Percentiles rank a stretch among this genome's conserved stretches.
Conservation (phyloP, 2,797 vertebrate species). For the Netta rufina region DNA sequence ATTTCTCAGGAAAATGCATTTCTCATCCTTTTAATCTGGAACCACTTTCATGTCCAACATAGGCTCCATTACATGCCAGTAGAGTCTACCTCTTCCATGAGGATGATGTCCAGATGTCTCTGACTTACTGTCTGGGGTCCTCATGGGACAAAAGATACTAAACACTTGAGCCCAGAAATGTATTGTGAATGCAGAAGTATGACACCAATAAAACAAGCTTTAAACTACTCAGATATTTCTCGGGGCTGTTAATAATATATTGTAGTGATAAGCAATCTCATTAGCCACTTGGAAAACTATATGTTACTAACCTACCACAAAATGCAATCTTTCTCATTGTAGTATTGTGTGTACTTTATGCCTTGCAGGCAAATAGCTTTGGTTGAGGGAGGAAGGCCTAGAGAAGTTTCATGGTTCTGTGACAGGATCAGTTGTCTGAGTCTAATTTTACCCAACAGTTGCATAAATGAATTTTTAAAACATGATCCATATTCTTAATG, state of each 20-base stretch:
- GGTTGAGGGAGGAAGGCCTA: constrained; percentile 25
- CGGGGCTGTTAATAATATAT: background rate
- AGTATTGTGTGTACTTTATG: constrained; percentile 16
- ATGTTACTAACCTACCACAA: background rate
- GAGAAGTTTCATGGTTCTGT: constrained; percentile 37
- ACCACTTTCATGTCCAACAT: constrained; percentile 15
- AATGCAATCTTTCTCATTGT: constrained; percentile 25
- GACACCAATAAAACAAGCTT: constrained; percentile 48
- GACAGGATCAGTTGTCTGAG: constrained; percentile 62
- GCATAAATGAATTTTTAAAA: constrained; percentile 69
- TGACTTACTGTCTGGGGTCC: background rate
- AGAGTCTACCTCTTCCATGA: background rate
- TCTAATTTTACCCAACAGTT: constrained; percentile 65
- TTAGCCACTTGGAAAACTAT: constrained; percentile 1
- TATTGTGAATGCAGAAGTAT: constrained; percentile 24
- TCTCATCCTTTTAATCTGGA: constrained; percentile 62
- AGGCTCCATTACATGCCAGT: background rate
- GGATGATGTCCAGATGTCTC: constrained; percentile 16
- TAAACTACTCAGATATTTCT: background rate
- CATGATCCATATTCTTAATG: constrained; percentile 63
- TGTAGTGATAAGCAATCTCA: background rate
- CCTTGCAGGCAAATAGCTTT: constrained; percentile 50
- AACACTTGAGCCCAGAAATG: background rate
- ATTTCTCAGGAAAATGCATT: constrained; percentile 41
- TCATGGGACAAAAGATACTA: background rate